A percentile compares a stretch with the other conserved stretches of the same genome.
phyloP scores from a whole-genome alignment of 2,113 vertebrate species.

The Damaliscus lunatus region DNA sequence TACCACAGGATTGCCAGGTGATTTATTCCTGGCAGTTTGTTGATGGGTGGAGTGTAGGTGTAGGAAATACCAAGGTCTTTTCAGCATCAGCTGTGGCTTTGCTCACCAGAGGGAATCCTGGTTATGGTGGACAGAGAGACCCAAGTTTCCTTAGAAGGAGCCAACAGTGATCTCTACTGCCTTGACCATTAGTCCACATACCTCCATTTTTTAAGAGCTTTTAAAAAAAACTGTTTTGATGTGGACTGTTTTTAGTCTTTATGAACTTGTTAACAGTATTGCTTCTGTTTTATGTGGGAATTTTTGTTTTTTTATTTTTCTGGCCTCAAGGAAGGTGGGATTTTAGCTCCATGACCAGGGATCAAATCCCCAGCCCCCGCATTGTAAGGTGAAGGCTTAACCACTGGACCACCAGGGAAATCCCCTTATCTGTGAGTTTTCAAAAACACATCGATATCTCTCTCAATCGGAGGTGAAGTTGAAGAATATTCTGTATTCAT shows the following conservation, averaged over 20 bases:
- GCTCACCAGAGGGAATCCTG: neutral
- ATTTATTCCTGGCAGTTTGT: neutral
- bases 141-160: neutral
- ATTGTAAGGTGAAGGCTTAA: neutral
- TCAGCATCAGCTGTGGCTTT: neutral
- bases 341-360: neutral
- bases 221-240: neutral
- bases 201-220: neutral
- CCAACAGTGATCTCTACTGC: neutral
- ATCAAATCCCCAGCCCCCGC: neutral
- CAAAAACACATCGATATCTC: neutral
- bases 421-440: neutral
- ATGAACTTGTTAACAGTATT: neutral
- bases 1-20: neutral
- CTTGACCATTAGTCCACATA: neutral
- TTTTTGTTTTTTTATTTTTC: neutral
- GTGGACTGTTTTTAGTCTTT: neutral
- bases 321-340: neutral
- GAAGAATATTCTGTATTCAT: neutral
- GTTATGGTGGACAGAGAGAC: neutral
- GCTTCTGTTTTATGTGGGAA: neutral
- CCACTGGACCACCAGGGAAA: neutral
- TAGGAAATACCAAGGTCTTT: neutral
- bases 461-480: neutral
- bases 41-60: neutral